Percentiles rank a stretch among this genome's conserved stretches.
phyloP scores from a whole-genome alignment of 2,797 vertebrate genomes.

The Synanceia verrucosa region DNA sequence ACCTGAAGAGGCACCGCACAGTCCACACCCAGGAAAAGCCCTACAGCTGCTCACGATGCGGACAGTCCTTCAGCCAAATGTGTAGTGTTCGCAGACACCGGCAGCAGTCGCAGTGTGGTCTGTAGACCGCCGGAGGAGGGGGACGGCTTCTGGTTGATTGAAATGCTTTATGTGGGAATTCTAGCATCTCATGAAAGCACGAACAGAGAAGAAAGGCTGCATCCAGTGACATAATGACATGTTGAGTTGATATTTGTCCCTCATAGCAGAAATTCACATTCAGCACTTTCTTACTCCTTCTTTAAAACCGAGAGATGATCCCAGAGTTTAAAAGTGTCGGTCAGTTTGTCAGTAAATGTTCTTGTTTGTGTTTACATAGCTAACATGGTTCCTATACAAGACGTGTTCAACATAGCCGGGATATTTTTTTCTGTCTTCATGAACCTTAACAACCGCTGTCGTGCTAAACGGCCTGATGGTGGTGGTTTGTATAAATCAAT shows the following conservation, averaged over 20 bases:
- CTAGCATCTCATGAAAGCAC: conserved; percentile 18
- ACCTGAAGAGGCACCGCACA: conserved; percentile 78
- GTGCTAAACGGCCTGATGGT: background rate
- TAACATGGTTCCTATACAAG: background rate
- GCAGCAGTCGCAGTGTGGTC: conserved; percentile 78
- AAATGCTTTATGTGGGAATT: conserved; percentile 11
- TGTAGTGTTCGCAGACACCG: conserved; percentile 77
- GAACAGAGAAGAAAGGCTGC: conserved; percentile 11
- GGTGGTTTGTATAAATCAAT: too few species aligned
- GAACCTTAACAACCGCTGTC: background rate
- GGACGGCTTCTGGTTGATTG: background rate
- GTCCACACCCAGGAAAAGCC: conserved; percentile 82
- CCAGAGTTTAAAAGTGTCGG: background rate
- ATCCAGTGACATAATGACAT: conserved; percentile 29
- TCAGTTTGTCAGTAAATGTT: background rate
- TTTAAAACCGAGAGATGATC: conserved; percentile 19
- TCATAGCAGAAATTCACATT: conserved; percentile 28
- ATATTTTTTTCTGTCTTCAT: background rate
- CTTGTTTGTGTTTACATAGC: background rate
- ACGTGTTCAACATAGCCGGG: too few species aligned
- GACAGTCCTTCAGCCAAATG: conserved; percentile 81
- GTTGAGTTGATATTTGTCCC: conserved; percentile 33
- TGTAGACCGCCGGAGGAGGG: conserved; percentile 37
- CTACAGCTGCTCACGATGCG: conserved; percentile 77
- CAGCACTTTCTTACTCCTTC: background rate